phyloP scores from a whole-genome alignment of 2,888 invertebrate species.

The Callosobruchus maculatus region DNA sequence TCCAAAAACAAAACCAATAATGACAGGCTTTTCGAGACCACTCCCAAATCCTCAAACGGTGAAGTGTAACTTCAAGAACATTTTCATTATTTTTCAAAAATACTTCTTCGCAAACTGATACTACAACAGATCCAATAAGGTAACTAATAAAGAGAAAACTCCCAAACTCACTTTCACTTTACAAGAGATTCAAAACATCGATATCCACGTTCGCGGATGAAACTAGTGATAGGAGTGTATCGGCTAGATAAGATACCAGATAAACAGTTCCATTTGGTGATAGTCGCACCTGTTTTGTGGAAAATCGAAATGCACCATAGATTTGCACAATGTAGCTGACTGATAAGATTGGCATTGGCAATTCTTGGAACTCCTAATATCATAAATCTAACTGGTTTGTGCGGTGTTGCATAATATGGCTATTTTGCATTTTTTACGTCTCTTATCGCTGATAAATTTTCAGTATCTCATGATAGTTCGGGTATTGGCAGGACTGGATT shows the following conservation, averaged over 20 bases:
- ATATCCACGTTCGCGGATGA: neutral
- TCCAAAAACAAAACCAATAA: neutral
- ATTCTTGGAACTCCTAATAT: neutral
- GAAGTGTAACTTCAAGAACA: neutral
- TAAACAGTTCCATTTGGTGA: neutral
- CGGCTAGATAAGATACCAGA: neutral
- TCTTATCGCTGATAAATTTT: neutral
- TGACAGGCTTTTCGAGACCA: neutral
- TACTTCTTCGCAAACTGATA: neutral
- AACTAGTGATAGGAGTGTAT: neutral
- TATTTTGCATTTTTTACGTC: neutral
- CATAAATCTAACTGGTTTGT: neutral
- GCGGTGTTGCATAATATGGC: neutral
- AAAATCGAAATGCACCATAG: neutral
- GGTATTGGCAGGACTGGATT: too few species aligned
- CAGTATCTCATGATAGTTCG: neutral
- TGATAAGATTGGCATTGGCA: neutral
- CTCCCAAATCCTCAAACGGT: neutral
- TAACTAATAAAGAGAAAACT: neutral
- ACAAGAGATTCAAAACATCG: neutral
- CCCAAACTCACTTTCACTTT: neutral
- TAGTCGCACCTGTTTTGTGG: neutral
- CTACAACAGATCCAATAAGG: neutral
- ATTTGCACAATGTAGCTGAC: neutral
- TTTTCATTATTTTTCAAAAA: neutral